Percentiles rank a stretch among this genome's conserved stretches.
phyloP scores from a whole-genome alignment of 2,888 invertebrate genomes.

The Scrobipalpa costella region DNA sequence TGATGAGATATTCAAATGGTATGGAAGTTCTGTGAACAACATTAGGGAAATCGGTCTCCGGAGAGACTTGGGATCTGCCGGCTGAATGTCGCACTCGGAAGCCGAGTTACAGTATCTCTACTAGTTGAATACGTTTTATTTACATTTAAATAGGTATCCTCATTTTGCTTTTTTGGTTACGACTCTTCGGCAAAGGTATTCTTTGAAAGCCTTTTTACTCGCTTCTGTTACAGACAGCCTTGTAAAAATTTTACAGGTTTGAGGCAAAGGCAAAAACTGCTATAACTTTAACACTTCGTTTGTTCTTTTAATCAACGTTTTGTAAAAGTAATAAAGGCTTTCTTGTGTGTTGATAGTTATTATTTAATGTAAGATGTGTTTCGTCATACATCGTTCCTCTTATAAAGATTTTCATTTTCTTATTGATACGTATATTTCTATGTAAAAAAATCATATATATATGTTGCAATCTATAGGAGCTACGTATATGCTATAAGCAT shows the following conservation, averaged over 20 bases:
- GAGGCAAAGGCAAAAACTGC: not conserved
- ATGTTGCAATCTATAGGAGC: too few relatives aligned
- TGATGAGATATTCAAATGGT: constrained; percentile 67
- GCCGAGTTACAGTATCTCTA: constrained; percentile 23
- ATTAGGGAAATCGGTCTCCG: constrained; percentile 63
- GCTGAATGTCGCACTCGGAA: constrained; percentile 30
- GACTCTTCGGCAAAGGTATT: not conserved
- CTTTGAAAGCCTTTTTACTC: not conserved
- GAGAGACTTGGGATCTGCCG: constrained; percentile 37
- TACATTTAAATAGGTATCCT: constrained; percentile 44
- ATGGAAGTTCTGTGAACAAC: constrained; percentile 58
- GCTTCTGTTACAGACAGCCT: not conserved
- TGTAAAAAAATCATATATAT: too few relatives aligned
- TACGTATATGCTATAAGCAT: too few relatives aligned
- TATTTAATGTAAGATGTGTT: too few relatives aligned
- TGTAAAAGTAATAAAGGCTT: too few relatives aligned
- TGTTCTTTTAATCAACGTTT: not conserved
- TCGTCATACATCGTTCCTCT: too few relatives aligned
- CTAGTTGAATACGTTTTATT: constrained; percentile 44
- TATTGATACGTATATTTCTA: too few relatives aligned
- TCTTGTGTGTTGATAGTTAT: too few relatives aligned
- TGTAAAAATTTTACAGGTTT: constrained; percentile 5
- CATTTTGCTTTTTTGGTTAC: constrained; percentile 16
- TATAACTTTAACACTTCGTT: not conserved
- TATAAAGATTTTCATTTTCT: too few relatives aligned